These are phyloP conservation scores for Pygoscelis adeliae DNA, from an alignment of 2,113 vertebrate genomes.

Conservation along the genomic window DNA sequence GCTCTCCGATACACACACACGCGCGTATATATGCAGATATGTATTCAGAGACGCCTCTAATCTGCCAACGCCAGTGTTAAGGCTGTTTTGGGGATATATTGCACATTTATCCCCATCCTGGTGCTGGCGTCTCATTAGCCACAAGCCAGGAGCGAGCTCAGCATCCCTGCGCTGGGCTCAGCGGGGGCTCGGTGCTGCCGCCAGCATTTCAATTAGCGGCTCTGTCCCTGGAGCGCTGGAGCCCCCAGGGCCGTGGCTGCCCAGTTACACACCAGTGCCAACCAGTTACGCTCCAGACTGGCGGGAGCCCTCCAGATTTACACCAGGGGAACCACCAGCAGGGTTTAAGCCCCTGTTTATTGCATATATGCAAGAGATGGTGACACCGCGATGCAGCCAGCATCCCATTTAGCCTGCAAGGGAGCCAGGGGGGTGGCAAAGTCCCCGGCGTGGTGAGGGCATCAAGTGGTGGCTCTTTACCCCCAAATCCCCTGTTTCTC, in stretches of 20 bases:
- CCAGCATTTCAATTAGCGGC: not conserved
- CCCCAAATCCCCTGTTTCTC: not conserved
- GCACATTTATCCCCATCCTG: not conserved
- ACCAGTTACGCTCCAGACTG: not conserved
- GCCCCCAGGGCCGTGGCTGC: not conserved
- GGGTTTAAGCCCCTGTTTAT: not conserved
- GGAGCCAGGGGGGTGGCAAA: too few species aligned
- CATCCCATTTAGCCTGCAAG: not conserved
- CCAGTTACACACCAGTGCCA: not conserved
- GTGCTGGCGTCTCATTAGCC: not conserved
- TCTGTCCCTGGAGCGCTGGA: not conserved
- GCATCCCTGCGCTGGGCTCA: not conserved
- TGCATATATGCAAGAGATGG: accelerated
- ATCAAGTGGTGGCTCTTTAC: accelerated
- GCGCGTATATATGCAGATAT: not conserved
- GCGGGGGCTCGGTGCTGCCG: not conserved
- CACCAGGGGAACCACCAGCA: not conserved
- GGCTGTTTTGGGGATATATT: not conserved
- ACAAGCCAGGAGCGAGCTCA: not conserved
- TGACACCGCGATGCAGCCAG: accelerated
- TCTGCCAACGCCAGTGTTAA: accelerated
- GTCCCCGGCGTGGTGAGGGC: accelerated
- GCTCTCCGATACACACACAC: not conserved
- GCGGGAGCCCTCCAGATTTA: not conserved
- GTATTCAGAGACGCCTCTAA: not conserved